Conservation (phyloP, 1,140 invertebrate genomes). For the Heterodera schachtii region DNA sequence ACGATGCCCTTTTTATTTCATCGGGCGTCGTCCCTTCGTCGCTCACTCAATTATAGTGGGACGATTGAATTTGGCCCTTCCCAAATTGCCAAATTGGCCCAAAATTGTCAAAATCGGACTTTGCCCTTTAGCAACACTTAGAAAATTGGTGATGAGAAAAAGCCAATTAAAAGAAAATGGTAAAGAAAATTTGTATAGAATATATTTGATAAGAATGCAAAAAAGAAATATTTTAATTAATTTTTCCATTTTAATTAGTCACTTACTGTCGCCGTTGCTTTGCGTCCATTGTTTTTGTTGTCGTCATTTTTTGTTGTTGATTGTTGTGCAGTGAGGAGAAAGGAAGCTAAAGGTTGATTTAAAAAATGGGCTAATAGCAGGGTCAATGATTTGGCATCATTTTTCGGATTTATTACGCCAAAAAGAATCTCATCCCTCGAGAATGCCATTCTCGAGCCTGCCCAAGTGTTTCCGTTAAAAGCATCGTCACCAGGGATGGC, state of each 20-base stretch:
- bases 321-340: neutral
- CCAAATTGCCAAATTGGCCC: neutral
- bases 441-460: too few relatives aligned
- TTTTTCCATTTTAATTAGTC: neutral
- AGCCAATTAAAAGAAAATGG: too few relatives aligned
- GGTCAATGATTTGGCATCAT: too few relatives aligned
- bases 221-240: neutral
- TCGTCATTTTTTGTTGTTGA: constrained; percentile 2
- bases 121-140: neutral
- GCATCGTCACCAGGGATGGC: too few relatives aligned
- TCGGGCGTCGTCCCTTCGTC: neutral
- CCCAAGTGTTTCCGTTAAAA: too few relatives aligned
- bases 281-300: neutral
- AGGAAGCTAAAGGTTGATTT: too few relatives aligned
- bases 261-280: constrained; percentile 3
- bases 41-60: constrained; percentile 8
- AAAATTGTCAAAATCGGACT: constrained; percentile 5
- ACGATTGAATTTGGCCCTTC: constrained; percentile 2
- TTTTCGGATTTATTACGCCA: too few relatives aligned
- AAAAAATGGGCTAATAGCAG: neutral
- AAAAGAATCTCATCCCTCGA: too few relatives aligned
- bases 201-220: too few relatives aligned
- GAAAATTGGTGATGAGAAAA: neutral
- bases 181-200: neutral
- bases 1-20: neutral